Conservation (phyloP, 2,113 vertebrate species). For the Tringa solitaria region DNA sequence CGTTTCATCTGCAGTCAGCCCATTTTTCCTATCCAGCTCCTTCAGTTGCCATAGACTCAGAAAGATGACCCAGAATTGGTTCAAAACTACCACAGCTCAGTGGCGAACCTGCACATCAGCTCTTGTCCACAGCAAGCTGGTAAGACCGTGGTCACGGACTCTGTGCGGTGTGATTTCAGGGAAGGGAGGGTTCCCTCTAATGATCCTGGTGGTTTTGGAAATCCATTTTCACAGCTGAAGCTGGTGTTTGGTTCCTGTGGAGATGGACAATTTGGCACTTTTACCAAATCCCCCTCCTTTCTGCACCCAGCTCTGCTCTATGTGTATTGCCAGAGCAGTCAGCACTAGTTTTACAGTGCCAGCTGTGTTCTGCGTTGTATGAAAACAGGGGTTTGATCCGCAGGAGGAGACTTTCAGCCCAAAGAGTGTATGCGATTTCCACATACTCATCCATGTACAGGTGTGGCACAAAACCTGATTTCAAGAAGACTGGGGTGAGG, state of each 20-base stretch:
- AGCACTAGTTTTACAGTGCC: background rate
- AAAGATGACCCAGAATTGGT: background rate
- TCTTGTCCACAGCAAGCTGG: background rate
- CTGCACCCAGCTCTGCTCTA: background rate
- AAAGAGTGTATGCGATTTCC: background rate
- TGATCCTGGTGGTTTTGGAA: background rate
- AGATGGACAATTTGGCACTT: background rate
- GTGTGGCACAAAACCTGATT: background rate
- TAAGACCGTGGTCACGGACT: accelerated
- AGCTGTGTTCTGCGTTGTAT: background rate
- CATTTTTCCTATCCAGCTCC: background rate
- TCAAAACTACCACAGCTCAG: background rate
- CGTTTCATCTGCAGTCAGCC: background rate
- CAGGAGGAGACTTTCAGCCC: background rate
- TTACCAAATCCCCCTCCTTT: background rate
- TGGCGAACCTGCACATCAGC: background rate
- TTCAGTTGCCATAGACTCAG: background rate
- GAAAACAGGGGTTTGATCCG: background rate
- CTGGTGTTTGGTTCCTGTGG: background rate
- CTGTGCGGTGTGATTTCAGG: background rate
- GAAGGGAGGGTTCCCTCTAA: background rate
- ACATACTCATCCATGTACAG: background rate
- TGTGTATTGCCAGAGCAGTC: background rate
- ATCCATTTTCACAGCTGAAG: background rate
- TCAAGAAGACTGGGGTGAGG: background rate